Conservation (phyloP, 2,113 vertebrate species). For the Pitta sordida region DNA sequence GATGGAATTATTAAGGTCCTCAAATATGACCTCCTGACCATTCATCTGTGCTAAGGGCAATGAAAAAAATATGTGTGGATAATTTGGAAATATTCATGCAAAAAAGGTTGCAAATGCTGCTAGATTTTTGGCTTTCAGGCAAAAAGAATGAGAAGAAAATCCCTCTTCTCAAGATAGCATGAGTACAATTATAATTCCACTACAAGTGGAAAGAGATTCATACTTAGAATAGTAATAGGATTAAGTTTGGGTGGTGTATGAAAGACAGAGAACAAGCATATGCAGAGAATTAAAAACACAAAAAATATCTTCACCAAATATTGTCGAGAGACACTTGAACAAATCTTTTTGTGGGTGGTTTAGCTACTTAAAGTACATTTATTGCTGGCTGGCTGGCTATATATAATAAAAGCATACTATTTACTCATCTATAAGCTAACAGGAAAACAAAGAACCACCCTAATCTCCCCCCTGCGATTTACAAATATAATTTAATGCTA, state of each 20-base stretch:
- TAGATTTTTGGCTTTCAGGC: neutral
- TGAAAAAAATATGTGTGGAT: neutral
- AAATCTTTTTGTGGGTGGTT: neutral
- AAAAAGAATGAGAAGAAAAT: neutral
- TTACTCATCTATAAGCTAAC: neutral
- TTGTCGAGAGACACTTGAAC: neutral
- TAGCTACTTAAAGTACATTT: neutral
- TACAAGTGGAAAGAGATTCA: neutral
- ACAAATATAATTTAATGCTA: neutral
- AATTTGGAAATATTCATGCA: neutral
- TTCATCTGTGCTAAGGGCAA: neutral
- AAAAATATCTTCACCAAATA: neutral
- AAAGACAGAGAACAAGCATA: neutral
- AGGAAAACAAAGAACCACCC: constrained; percentile 10
- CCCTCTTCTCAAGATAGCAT: neutral
- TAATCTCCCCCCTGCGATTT: neutral
- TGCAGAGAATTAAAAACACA: neutral
- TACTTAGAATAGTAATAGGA: neutral
- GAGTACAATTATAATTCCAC: neutral
- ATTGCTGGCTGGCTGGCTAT: neutral
- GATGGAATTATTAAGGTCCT: neutral
- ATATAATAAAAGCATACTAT: neutral
- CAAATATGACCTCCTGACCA: neutral
- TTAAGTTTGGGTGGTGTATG: neutral
- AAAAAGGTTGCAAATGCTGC: neutral